These are phyloP conservation scores for Anableps anableps DNA, from an alignment of 2,797 vertebrate genomes.

Conservation along the genomic window DNA sequence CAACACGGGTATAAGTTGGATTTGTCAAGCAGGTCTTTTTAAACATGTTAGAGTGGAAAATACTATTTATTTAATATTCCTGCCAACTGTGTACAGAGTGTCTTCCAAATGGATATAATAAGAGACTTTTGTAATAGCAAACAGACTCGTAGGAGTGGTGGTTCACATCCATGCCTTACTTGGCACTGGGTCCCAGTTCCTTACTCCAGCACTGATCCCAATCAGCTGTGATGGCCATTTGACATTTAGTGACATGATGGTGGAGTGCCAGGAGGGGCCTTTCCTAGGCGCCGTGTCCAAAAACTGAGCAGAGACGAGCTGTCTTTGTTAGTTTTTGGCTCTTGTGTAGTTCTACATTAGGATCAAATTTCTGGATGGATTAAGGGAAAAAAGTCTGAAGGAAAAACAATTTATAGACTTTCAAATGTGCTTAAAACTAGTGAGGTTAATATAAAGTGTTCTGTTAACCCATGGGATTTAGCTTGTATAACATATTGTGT, in stretches of 20 bases:
- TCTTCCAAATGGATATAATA: conserved; percentile 57
- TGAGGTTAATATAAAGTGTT: neutral
- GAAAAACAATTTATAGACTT: neutral
- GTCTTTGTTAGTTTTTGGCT: conserved; percentile 35
- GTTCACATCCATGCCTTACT: conserved; percentile 66
- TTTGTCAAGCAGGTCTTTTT: neutral
- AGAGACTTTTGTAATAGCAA: conserved; percentile 71
- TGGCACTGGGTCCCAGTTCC: conserved; percentile 70
- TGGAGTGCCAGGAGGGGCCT: conserved; percentile 81
- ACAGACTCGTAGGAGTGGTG: conserved; percentile 44
- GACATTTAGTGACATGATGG: conserved; percentile 87
- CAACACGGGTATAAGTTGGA: conserved; percentile 1
- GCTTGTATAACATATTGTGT: neutral
- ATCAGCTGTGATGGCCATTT: conserved; percentile 81
- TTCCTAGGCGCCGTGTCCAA: conserved; percentile 57
- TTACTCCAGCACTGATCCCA: conserved; percentile 22
- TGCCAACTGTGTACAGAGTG: conserved; percentile 56
- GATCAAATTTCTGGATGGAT: conserved; percentile 27
- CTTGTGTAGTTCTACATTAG: neutral
- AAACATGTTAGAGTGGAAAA: neutral
- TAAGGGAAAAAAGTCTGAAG: conserved; percentile 10
- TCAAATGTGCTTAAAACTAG: neutral
- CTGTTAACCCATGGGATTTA: neutral
- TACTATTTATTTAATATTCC: neutral
- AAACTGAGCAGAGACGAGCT: conserved; percentile 42